These are phyloP conservation scores for Falcunculus frontatus DNA, from an alignment of 2,113 vertebrate species.

Conservation along the genomic window DNA sequence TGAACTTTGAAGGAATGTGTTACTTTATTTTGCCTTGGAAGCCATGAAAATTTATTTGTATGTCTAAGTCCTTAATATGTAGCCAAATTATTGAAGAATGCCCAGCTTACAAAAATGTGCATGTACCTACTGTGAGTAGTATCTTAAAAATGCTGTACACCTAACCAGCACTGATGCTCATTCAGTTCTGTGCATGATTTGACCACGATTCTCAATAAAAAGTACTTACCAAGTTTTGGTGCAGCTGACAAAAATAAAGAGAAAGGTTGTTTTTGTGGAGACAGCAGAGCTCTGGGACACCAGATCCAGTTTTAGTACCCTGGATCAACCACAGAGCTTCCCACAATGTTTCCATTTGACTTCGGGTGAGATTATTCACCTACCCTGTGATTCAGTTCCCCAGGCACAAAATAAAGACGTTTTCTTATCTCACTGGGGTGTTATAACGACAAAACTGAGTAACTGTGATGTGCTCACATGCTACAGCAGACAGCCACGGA, in stretches of 20 bases:
- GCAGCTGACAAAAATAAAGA: background rate
- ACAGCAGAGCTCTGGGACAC: background rate
- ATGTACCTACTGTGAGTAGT: background rate
- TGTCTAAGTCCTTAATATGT: background rate
- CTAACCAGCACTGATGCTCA: background rate
- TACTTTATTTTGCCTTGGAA: background rate
- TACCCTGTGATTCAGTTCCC: background rate
- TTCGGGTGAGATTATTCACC: background rate
- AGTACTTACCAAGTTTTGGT: background rate
- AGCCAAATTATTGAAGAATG: background rate
- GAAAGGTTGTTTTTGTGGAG: background rate
- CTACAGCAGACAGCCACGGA: background rate
- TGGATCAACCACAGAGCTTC: background rate
- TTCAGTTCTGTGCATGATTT: background rate
- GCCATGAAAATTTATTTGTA: background rate
- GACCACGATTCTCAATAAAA: background rate
- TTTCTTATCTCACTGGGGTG: slow-evolving; percentile 33
- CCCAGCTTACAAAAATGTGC: background rate
- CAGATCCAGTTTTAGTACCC: background rate
- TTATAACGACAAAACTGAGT: slow-evolving; percentile 24
- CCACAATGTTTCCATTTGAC: slow-evolving; percentile 5
- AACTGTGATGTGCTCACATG: slow-evolving; percentile 20
- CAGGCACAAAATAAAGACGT: slow-evolving; percentile 23
- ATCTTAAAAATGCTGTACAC: background rate
- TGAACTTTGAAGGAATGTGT: background rate